These are phyloP conservation scores for Microcaecilia unicolor DNA, from an alignment of 2,797 vertebrate genomes.

Conservation along the genomic window DNA sequence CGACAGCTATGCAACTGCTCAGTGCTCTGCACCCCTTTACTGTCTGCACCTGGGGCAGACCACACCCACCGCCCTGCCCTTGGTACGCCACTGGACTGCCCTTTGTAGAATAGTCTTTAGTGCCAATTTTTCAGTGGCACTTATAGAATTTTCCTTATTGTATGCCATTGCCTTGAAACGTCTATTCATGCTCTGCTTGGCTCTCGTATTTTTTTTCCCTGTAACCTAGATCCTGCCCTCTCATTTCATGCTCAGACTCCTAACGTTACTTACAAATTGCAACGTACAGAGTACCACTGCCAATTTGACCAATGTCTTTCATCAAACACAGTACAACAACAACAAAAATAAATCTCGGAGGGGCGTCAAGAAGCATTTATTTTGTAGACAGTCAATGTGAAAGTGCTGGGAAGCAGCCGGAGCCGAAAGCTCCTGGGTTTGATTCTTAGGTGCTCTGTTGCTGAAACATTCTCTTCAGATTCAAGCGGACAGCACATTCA, in stretches of 20 bases:
- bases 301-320: conserved; percentile 94
- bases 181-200: conserved; percentile 33
- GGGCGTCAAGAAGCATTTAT: conserved; percentile 78
- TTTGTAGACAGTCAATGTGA: conserved; percentile 73
- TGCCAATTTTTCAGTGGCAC: too few species aligned
- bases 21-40: too few species aligned
- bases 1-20: too few species aligned
- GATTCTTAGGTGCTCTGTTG: conserved; percentile 98
- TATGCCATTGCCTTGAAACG: conserved; percentile 17
- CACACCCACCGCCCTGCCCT: too few species aligned
- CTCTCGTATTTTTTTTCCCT: conserved; percentile 15
- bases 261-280: conserved; percentile 66
- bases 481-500: conserved; percentile 96
- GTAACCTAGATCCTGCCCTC: conserved; percentile 48
- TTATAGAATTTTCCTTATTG: too few species aligned
- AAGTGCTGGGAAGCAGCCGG: conserved; percentile 50
- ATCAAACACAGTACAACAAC: conserved; percentile 57
- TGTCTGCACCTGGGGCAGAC: too few species aligned
- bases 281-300: conserved; percentile 67
- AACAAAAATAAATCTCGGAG: conserved; percentile 55
- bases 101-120: too few species aligned
- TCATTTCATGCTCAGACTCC: conserved; percentile 54
- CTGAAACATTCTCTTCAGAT: conserved; percentile 99
- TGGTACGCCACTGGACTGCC: too few species aligned
- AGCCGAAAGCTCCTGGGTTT: conserved; percentile 74